Conservation (phyloP, 2,888 invertebrate genomes). For the Cyclophora albipunctata region DNA sequence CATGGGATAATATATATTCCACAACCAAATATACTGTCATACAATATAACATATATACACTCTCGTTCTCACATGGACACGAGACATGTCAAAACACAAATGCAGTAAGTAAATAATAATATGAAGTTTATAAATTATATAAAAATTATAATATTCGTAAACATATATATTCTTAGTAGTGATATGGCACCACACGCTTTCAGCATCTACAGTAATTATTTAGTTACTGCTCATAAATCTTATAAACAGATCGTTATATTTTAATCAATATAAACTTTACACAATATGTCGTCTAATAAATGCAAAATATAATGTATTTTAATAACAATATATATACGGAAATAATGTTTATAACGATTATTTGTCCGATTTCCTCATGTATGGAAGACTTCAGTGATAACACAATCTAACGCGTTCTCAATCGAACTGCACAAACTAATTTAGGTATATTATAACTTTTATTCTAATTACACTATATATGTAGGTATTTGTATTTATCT, state of each 20-base stretch:
- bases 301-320: constrained; percentile 2
- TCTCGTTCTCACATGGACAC: not conserved
- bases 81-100: constrained; percentile 12
- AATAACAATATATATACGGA: constrained; percentile 18
- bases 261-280: constrained; percentile 21
- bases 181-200: constrained; percentile 74
- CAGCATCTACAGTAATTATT: constrained; percentile 55
- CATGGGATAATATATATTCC: constrained; percentile 16
- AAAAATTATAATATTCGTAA: constrained; percentile 40
- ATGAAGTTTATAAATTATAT: constrained; percentile 18
- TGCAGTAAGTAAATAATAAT: constrained; percentile 3
- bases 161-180: constrained; percentile 39
- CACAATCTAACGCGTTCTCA: constrained; percentile 29
- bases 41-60: constrained; percentile 3
- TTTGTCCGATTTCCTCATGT: constrained; percentile 26
- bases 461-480: constrained; percentile 4
- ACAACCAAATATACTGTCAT: constrained; percentile 22
- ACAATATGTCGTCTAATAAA: constrained; percentile 8
- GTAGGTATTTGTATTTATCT: constrained; percentile 9
- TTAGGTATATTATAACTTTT: constrained; percentile 11
- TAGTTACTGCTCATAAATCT: constrained; percentile 35
- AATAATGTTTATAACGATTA: constrained; percentile 15
- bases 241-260: constrained; percentile 35
- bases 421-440: constrained; percentile 13
- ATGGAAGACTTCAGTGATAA: constrained; percentile 55